phyloP scores from a whole-genome alignment of 2,797 vertebrate genomes.

The Yasuhikotakia modesta region DNA sequence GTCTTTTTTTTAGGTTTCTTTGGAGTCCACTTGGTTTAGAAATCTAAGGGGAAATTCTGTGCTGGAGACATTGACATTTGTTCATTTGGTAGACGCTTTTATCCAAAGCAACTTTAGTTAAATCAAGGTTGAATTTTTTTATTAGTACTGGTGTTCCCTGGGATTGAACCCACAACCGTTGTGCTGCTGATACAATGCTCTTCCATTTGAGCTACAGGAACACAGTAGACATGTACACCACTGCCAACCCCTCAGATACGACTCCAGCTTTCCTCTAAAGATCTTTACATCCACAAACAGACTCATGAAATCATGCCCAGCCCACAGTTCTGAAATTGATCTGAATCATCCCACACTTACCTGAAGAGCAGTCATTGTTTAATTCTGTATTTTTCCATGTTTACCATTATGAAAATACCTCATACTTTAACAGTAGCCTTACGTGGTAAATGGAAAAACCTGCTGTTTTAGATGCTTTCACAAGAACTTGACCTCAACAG shows the following conservation, averaged over 20 bases:
- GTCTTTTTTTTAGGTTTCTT: background rate
- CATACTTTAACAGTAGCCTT: slow-evolving; percentile 6
- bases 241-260: background rate
- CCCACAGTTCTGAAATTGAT: slow-evolving; percentile 29
- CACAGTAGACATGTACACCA: background rate
- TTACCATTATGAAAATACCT: slow-evolving; percentile 19
- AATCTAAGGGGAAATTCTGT: background rate
- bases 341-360: slow-evolving; percentile 42
- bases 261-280: background rate
- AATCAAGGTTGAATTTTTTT: no score
- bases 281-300: slow-evolving; percentile 1
- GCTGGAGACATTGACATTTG: no score
- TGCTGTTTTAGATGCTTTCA: slow-evolving; percentile 44
- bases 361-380: slow-evolving; percentile 48
- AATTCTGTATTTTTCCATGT: slow-evolving; percentile 5
- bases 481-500: slow-evolving; percentile 48
- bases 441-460: slow-evolving; percentile 8
- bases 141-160: no score
- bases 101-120: no score
- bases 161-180: no score
- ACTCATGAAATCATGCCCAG: background rate
- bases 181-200: no score
- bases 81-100: no score
- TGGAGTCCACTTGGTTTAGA: background rate
- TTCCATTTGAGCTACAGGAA: no score